Evolutionary conservation across 2,888 invertebrate species (phyloP).

Genomic region (Norana najaformis): DNA sequence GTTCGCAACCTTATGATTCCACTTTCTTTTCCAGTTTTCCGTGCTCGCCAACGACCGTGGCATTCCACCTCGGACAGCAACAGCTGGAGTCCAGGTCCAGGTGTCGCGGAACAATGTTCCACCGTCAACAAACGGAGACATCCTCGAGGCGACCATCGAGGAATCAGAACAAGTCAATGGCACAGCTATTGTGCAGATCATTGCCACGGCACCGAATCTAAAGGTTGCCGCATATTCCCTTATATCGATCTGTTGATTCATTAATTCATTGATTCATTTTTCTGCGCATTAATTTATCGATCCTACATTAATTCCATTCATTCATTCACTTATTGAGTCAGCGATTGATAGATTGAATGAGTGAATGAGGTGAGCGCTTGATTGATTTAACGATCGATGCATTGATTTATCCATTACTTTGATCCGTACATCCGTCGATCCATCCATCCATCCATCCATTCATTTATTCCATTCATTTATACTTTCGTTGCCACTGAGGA

Average conservation of each 20-base stretch:
- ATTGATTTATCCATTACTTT: not conserved
- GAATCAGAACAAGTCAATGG: conserved; percentile 47
- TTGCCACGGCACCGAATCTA: conserved; percentile 38
- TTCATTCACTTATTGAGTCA: not conserved
- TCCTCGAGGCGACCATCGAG: conserved; percentile 44
- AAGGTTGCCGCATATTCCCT: not conserved
- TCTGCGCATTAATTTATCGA: too few relatives aligned
- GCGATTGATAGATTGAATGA: conserved; percentile 23
- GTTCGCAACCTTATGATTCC: not conserved
- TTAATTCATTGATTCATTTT: too few relatives aligned
- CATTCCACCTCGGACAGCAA: conserved; percentile 48
- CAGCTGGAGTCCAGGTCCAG: conserved; percentile 49
- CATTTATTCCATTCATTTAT: not conserved
- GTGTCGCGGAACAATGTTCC: conserved; percentile 50
- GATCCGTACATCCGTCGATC: not conserved
- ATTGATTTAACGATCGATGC: not conserved
- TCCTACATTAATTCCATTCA: not conserved
- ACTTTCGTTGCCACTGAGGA: not conserved
- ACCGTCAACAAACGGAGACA: conserved; percentile 45
- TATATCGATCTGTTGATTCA: too few relatives aligned
- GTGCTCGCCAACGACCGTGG: conserved; percentile 50
- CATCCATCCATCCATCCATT: not conserved
- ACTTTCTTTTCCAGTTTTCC: conserved; percentile 47
- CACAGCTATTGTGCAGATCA: conserved; percentile 37
- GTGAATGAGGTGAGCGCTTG: too few relatives aligned